Conservation (phyloP, 2,888 invertebrate species). For the Orthosia gracilis region DNA sequence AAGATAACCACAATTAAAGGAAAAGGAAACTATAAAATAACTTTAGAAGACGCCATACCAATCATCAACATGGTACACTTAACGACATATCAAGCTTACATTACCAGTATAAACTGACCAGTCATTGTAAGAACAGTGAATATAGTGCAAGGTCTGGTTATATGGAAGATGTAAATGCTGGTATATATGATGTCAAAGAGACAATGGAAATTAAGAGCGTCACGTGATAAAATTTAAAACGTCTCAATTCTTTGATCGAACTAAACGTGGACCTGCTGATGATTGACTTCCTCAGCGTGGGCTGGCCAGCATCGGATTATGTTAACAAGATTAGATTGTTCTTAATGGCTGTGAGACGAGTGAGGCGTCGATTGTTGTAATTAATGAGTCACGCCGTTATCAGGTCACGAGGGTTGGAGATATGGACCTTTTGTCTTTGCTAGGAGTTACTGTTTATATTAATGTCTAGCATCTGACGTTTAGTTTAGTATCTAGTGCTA, state of each 20-base stretch:
- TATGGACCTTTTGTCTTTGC: constrained; percentile 57
- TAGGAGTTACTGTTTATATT: constrained; percentile 24
- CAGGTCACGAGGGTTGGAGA: constrained; percentile 69
- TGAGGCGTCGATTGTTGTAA: constrained; percentile 88
- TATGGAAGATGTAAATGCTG: neutral
- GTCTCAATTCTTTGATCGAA: constrained; percentile 65
- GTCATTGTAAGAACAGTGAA: neutral
- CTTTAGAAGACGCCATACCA: constrained; percentile 32
- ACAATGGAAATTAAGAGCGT: constrained; percentile 55
- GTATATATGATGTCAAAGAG: constrained; percentile 18
- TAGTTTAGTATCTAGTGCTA: neutral
- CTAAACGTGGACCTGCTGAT: constrained; percentile 72
- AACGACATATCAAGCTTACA: constrained; percentile 7
- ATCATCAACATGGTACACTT: constrained; percentile 18
- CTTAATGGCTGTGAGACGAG: constrained; percentile 89
- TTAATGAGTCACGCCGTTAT: constrained; percentile 86
- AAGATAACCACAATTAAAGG: constrained; percentile 39
- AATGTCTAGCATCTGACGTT: constrained; percentile 2
- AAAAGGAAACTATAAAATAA: constrained; percentile 54
- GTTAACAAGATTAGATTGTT: constrained; percentile 90
- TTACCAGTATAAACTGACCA: constrained; percentile 6
- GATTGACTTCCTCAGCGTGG: constrained; percentile 89
- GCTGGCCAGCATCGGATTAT: constrained; percentile 76
- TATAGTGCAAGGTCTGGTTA: neutral
- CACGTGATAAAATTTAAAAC: constrained; percentile 62